Evolutionary conservation across 2,888 invertebrate species (phyloP).

Genomic region (Leptodirus hochenwartii): DNA sequence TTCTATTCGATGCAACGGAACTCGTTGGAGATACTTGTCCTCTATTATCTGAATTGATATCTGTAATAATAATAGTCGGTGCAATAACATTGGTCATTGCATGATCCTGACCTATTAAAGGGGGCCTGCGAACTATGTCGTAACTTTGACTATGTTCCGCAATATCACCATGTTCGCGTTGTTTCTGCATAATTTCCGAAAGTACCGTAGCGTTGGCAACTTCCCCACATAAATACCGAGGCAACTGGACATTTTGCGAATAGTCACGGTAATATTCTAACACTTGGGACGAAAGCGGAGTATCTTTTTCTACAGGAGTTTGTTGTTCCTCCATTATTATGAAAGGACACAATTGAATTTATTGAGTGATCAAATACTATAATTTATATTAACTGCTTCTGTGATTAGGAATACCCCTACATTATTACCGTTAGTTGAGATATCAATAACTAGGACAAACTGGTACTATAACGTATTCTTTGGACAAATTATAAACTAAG

Average conservation of each 20-base stretch:
- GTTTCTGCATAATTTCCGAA: neutral
- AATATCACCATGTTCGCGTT: neutral
- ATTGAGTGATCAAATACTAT: too few relatives aligned
- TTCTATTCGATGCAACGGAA: conserved; percentile 51
- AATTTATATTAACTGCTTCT: too few relatives aligned
- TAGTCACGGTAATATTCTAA: conserved; percentile 51
- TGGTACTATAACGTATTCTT: too few relatives aligned
- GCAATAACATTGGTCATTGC: neutral
- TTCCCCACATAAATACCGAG: conserved; percentile 42
- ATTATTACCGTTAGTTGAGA: too few relatives aligned
- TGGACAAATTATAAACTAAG: too few relatives aligned
- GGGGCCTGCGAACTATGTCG: neutral
- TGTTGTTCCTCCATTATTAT: conserved; percentile 12
- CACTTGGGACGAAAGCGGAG: conserved; percentile 19
- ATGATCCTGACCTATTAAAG: neutral
- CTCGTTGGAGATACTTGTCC: conserved; percentile 45
- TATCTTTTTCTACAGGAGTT: conserved; percentile 12
- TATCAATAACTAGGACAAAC: too few relatives aligned
- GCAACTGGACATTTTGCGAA: conserved; percentile 44
- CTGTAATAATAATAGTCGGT: conserved; percentile 1
- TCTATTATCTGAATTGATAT: conserved; percentile 9
- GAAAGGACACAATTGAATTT: too few relatives aligned
- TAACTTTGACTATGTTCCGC: neutral
- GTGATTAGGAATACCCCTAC: too few relatives aligned
- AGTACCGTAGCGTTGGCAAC: neutral